These are phyloP conservation scores for Mesoclemmys tuberculata DNA, from an alignment of 2,113 vertebrate species.

Conservation along the genomic window DNA sequence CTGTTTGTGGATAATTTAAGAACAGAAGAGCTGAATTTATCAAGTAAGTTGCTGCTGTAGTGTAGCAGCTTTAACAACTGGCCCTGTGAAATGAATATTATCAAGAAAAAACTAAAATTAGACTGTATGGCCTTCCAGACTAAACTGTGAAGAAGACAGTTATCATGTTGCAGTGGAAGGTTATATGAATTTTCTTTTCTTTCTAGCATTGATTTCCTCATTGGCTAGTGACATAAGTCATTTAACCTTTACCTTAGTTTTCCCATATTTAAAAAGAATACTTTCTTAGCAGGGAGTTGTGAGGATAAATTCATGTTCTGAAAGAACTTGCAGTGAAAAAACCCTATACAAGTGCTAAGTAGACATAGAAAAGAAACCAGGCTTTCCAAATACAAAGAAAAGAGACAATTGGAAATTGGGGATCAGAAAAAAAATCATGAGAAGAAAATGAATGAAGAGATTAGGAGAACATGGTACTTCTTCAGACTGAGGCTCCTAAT, in stretches of 20 bases:
- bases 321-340: background rate
- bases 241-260: background rate
- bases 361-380: background rate
- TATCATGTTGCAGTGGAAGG: background rate
- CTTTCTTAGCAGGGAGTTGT: background rate
- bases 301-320: background rate
- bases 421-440: constrained; percentile 5
- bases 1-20: constrained; percentile 50
- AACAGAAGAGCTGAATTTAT: constrained; percentile 24
- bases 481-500: constrained; percentile 23
- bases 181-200: background rate
- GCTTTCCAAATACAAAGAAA: constrained; percentile 19
- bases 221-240: background rate
- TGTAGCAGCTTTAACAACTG: background rate
- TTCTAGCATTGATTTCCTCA: background rate
- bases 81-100: background rate
- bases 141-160: background rate
- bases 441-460: constrained; percentile 35
- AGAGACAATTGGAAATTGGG: constrained; percentile 22
- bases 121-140: background rate
- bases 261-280: background rate
- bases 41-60: background rate
- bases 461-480: constrained; percentile 16
- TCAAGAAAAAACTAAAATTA: background rate
- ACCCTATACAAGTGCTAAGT: background rate